Evolutionary conservation across 2,113 vertebrate species (phyloP).

Genomic region (Chaetorhynchus papuensis): DNA sequence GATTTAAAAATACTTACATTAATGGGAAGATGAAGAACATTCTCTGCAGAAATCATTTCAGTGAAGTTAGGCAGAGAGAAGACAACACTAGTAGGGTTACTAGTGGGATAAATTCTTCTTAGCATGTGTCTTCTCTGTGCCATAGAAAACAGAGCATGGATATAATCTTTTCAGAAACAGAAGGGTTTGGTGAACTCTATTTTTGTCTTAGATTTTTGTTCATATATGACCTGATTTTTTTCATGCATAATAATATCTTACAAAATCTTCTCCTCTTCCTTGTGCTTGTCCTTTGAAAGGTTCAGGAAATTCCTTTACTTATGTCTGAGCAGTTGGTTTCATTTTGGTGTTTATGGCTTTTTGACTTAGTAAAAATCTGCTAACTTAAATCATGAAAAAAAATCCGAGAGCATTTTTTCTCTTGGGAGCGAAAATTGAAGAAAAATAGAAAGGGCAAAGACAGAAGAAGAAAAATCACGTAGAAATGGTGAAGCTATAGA

Average conservation of each 20-base stretch:
- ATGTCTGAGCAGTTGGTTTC: not conserved
- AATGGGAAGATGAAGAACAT: not conserved
- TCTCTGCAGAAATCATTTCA: not conserved
- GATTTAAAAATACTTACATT: not conserved
- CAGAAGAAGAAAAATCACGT: not conserved
- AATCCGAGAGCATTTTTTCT: not conserved
- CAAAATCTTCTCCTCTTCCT: not conserved
- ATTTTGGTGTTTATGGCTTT: not conserved
- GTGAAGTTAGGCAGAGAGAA: not conserved
- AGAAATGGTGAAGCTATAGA: not conserved
- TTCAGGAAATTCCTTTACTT: not conserved
- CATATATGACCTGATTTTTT: not conserved
- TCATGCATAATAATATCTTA: not conserved
- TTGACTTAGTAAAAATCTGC: not conserved
- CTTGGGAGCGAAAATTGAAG: not conserved
- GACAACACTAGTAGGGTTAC: not conserved
- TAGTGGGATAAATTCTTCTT: not conserved
- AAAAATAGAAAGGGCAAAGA: not conserved
- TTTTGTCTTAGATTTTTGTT: not conserved
- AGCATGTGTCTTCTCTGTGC: not conserved
- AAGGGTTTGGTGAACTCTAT: not conserved
- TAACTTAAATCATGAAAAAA: not conserved
- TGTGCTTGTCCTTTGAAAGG: not conserved
- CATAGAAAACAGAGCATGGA: not conserved
- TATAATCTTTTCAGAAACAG: not conserved